Percentiles rank a stretch among this genome's conserved stretches.
Conservation (phyloP, 2,113 vertebrate species). For the Ascaphus truei region DNA sequence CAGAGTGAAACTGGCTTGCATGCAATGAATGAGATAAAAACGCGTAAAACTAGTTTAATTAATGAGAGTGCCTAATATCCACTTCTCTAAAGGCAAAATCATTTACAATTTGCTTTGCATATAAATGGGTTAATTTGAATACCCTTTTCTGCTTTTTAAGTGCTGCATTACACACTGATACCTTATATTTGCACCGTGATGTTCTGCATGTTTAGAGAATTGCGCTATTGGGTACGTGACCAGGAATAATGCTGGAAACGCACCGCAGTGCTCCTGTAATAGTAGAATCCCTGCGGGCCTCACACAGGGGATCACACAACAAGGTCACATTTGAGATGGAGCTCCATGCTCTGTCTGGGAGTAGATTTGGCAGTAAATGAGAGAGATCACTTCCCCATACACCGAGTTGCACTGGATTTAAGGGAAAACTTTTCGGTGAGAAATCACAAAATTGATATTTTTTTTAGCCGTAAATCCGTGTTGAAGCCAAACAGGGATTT, state of each 20-base stretch:
- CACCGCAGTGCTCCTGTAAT: conserved; percentile 1
- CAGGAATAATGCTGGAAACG: no score
- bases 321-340: conserved; percentile 12
- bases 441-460: background rate
- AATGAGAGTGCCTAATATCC: background rate
- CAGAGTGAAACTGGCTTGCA: no score
- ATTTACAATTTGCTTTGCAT: background rate
- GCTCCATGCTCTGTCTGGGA: background rate
- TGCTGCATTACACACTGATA: background rate
- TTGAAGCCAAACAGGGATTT: no score
- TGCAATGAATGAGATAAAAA: no score
- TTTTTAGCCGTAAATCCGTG: background rate
- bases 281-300: background rate
- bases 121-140: background rate
- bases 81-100: background rate
- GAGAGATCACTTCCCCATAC: background rate
- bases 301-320: background rate
- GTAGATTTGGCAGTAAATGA: background rate
- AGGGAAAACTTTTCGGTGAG: background rate
- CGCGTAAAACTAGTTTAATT: background rate
- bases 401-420: background rate
- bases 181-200: no score
- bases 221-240: background rate
- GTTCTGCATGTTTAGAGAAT: background rate
- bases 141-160: background rate